Base-by-base conservation (phyloP, 2,888 invertebrate genomes). In the Eustalomyia histrio region DNA sequence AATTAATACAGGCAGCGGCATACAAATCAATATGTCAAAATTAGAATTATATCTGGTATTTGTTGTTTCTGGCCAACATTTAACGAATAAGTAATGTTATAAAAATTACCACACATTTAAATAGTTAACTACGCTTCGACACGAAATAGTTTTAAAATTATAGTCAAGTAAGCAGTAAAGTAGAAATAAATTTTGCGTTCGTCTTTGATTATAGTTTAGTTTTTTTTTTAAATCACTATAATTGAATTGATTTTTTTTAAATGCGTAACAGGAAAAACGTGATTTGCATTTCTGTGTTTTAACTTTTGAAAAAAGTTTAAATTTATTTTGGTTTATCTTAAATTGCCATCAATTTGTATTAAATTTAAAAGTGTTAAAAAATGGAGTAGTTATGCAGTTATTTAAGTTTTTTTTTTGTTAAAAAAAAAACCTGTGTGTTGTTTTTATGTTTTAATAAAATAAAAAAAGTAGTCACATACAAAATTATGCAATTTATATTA, bases 401-500 rank as follows among this genome's bases (percentile, higher is more conserved):
- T 39, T 39, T 39, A 4, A 39, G 8, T 12, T 12, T 12, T 12
- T 39, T 12, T 39, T 39, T n/a, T n/a, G n/a, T 12, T 12, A 39
- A 12, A 12, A 12, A 8, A 39, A 39, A 39, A 39, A 39, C 39
- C 12, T 39, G 39, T 39, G 39, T 29, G 2, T 14, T 64, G 21
- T 55, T 55, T n/a, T 21, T 55, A 10, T 14, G 6, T 14, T 55
- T 55, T 6, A 24, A 24, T 14, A 24, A 55, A 55, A 12, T 10
- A 14, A 55, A 55, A n/a, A 14, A 4, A 14, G 29, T 24, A 55
- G 16, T 65, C 33, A 18, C 18, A 50, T n/a, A 21, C 21, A 17
- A 50, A 50, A 3, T 74, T 69, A 50, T 63, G 69, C 39, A 76
- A 76, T 63, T 69, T 69, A 17, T 17, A 69, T 29, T 50, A 7